Evolutionary conservation across 2,888 invertebrate species (phyloP).

Genomic region (Cartodere bifasciata): DNA sequence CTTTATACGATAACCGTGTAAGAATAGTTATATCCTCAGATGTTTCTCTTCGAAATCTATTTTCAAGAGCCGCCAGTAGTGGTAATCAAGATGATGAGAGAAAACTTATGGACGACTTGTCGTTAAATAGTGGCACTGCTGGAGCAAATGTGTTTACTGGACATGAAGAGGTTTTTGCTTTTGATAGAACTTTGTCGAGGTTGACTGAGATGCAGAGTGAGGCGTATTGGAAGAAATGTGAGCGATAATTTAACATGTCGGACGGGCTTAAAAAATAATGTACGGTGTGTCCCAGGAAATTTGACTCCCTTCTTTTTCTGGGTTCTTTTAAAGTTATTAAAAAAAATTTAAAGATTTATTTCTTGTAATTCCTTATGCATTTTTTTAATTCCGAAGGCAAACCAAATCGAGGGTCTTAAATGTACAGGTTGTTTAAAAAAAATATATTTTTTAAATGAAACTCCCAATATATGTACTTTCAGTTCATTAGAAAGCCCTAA

Average conservation of each 20-base stretch:
- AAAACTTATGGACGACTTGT: constrained; percentile 90
- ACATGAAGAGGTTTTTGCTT: constrained; percentile 95
- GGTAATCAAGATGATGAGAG: constrained; percentile 53
- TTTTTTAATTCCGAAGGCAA: no score
- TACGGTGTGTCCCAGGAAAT: no score
- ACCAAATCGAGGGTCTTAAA: no score
- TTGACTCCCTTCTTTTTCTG: no score
- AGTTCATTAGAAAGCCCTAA: no score
- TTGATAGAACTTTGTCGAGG: constrained; percentile 85
- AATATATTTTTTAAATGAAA: no score
- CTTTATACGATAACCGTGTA: constrained; percentile 87
- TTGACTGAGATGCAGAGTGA: constrained; percentile 92
- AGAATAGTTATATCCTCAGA: constrained; percentile 77
- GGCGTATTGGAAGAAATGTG: constrained; percentile 62
- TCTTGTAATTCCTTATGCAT: no score
- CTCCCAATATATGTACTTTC: no score
- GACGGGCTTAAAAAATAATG: no score
- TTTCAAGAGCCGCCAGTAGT: constrained; percentile 40
- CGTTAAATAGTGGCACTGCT: constrained; percentile 63
- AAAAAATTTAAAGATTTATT: no score
- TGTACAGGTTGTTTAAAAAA: no score
- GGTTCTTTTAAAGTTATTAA: no score
- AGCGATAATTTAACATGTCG: constrained; percentile 10
- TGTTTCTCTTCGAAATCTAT: constrained; percentile 62
- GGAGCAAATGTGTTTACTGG: constrained; percentile 90